A percentile compares a stretch with the other conserved stretches of the same genome.
These are phyloP conservation scores for Pelmatolapia mariae DNA, from an alignment of 2,113 vertebrate species.

Conservation along the genomic window DNA sequence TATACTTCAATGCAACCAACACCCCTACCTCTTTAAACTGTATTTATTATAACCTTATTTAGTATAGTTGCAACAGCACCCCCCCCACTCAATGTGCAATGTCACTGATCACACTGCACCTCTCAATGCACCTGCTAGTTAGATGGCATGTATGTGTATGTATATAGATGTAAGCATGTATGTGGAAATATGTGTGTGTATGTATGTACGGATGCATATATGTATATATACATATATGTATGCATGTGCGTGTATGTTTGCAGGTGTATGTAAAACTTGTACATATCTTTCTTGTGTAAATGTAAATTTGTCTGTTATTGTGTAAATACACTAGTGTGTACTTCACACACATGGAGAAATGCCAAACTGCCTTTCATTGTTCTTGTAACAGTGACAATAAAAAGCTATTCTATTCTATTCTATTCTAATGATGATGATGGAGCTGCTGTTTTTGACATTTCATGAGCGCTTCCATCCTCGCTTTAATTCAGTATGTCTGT, in stretches of 20 bases:
- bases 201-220: background rate
- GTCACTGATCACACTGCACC: background rate
- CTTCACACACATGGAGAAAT: background rate
- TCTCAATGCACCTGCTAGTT: background rate
- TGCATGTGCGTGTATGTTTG: background rate
- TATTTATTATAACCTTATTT: too few species aligned
- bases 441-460: conserved; percentile 31
- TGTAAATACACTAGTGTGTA: background rate
- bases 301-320: background rate
- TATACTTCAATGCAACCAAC: too few species aligned
- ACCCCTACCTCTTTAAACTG: too few species aligned
- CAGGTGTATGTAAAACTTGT: background rate
- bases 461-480: background rate
- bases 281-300: background rate
- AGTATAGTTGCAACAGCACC: too few species aligned
- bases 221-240: background rate
- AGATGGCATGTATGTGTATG: background rate
- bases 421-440: background rate
- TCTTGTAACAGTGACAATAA: background rate
- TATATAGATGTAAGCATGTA: background rate
- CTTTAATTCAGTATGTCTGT: conserved; percentile 22
- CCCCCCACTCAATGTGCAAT: background rate
- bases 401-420: background rate
- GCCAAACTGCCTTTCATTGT: background rate
- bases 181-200: background rate